Evolutionary conservation across 2,797 vertebrate species (phyloP), one percentile per base, ranked within the genome.

Genomic region (Lithobates pipiens): DNA sequence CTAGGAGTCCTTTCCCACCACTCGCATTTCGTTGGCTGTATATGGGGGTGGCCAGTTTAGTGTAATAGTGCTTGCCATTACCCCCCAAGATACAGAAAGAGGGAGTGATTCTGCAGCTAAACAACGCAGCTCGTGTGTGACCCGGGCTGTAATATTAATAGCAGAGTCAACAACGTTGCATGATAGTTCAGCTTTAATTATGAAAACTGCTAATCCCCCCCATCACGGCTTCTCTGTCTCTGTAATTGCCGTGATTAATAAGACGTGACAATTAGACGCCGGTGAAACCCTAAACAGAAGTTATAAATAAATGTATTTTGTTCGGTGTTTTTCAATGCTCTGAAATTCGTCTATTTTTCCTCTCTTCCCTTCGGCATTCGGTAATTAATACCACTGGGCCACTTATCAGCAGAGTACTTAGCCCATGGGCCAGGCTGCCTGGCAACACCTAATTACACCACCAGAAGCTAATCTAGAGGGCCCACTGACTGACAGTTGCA

Each of bases 381-480:
- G 67, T 84, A 84, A 84, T 84, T 84, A 84, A 84, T 77, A 77
- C 82, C 82, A 83, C 27, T 84, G 82, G 82, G 82, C 82, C 82
- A 84, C 74, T 77, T 77, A 84, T 84, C 21, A 29, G 67, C 82
- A 84, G 68, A 77, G 65, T 63, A 70, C 82, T 84, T 77, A 77
- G 82, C 82, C 82, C 82, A 46, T 77, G 75, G 75, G 82, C 67
- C 74, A 77, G 74, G 82, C 82, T 84, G 63, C 82, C 75, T 84
- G 72, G 82, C 74, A 77, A 84, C 74, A 27, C 34, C 65, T 84
- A 84, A 84, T 84, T 84, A 84, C 36, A 77, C 42, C 67, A 84
- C 21, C 44, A 54, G n/a, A 84, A 77, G 74, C 75, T 84, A 70
- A 70, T 84, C 44, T 84, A 27, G 42, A 84, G 73, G 29, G 67